Evolutionary conservation across 2,888 invertebrate species (phyloP), one percentile per base, ranked within the genome.

Genomic region (Sisyra terminalis): DNA sequence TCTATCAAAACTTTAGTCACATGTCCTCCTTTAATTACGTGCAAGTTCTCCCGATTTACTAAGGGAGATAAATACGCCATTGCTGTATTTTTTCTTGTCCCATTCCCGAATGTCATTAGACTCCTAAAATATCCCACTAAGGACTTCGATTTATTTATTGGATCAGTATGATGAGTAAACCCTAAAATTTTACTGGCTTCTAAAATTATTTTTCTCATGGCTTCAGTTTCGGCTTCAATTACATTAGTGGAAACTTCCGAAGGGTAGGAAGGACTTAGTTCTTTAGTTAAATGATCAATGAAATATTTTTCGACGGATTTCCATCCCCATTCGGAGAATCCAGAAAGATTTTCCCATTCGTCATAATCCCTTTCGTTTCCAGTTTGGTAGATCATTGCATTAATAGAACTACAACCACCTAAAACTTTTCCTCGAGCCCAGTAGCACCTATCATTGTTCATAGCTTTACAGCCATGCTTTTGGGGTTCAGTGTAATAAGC

Each of bases 361-460:
- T 47, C 44, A 56, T 81, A 89, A 54, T 89, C 87, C 3, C 66
- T 59, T 1, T 69, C 66, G 50, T 76, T 70, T 9, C 82, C 85
- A 46, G 83, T 63, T 0, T 79, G 80, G 52, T 81, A 84, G 52
- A 81, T 75, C 85, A 89, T 85, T 51, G 78, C 78, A 56, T 88
- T 88, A 8, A 87, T 63, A 0, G 81, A 76, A 47, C 81, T 81
- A 7, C 78, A 78, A 2, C 89, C 89, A 6, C 89, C 89, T 54
- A 89, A 69, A 0, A 83, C 82, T 58, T 81, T 85, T 3, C 87
- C 88, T 39, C 66, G 51, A 0, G 68, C 59, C 50, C 56, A 57
- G 0, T 52, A 54, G 46, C 64, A 64, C 36, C 50, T 52, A 1
- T 52, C 51, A 13, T 56, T 52, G 2, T 45, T 50, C 55, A 57